A percentile compares a stretch with the other conserved stretches of the same genome.
Conservation (phyloP, 2,113 vertebrate species). For the Aegypius monachus region DNA sequence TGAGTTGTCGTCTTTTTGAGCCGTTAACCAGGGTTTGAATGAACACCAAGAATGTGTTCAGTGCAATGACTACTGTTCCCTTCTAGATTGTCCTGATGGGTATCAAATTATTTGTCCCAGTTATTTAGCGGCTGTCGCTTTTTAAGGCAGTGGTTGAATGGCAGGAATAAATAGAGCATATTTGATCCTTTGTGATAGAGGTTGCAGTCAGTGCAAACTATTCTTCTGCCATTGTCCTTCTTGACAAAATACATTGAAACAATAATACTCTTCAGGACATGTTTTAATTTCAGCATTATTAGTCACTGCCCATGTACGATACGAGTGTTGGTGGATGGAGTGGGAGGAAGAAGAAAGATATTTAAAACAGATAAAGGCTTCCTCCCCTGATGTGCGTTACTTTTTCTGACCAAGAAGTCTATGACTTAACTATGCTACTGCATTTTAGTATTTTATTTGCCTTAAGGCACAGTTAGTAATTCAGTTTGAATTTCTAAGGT, state of each 20-base stretch:
- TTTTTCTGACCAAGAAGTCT: background rate
- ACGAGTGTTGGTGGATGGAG: background rate
- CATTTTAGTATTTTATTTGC: background rate
- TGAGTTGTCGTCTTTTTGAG: background rate
- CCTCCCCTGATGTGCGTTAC: background rate
- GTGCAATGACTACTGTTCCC: background rate
- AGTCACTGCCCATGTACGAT: background rate
- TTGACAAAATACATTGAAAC: background rate
- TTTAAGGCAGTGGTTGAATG: background rate
- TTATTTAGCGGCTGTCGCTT: background rate
- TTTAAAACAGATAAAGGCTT: conserved; percentile 19
- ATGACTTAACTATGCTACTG: background rate
- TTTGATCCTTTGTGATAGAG: background rate
- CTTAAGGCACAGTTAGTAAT: background rate
- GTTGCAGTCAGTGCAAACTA: background rate
- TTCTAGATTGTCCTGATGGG: background rate
- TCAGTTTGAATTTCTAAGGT: conserved; percentile 24
- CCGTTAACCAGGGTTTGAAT: background rate
- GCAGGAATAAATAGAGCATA: conserved; percentile 41
- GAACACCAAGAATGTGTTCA: background rate
- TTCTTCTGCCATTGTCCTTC: background rate
- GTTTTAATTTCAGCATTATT: conserved; percentile 16
- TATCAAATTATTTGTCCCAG: conserved; percentile 5
- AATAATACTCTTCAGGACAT: background rate
- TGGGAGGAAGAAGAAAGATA: background rate